Conservation (phyloP, 2,113 vertebrate species). For the Vombatus ursinus region DNA sequence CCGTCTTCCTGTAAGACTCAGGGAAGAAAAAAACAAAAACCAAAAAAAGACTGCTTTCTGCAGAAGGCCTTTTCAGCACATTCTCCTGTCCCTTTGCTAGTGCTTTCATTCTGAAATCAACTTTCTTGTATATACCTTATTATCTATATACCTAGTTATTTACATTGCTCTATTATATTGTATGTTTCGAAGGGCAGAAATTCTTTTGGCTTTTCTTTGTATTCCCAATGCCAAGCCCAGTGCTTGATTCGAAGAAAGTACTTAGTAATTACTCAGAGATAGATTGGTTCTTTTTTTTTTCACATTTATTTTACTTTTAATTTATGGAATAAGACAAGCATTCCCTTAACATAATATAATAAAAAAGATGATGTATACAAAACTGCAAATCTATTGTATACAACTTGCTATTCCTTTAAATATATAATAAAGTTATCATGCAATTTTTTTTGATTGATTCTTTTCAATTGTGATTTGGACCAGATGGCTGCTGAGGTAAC, state of each 20-base stretch:
- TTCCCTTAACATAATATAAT: too few relatives aligned
- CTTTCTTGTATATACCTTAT: neutral
- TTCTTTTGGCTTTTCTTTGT: neutral
- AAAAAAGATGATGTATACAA: too few relatives aligned
- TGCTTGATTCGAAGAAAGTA: neutral
- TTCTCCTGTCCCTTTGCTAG: neutral
- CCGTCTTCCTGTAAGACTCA: neutral
- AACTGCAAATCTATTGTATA: too few relatives aligned
- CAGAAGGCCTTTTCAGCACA: neutral
- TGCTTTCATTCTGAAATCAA: neutral
- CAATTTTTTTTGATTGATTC: neutral
- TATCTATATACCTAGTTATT: neutral
- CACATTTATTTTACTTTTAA: too few relatives aligned
- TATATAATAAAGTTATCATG: neutral
- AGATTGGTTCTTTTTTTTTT: neutral
- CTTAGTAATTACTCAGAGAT: neutral
- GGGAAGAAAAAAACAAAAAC: too few relatives aligned
- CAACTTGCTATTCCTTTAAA: too few relatives aligned
- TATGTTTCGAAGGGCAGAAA: neutral
- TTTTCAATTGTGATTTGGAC: neutral
- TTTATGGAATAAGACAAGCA: too few relatives aligned
- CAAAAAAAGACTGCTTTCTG: neutral
- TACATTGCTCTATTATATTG: too few relatives aligned
- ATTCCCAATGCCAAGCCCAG: neutral
- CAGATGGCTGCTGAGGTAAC: neutral